Evolutionary conservation across 2,113 vertebrate genomes (phyloP).

Genomic region (Pteruthius melanotis): DNA sequence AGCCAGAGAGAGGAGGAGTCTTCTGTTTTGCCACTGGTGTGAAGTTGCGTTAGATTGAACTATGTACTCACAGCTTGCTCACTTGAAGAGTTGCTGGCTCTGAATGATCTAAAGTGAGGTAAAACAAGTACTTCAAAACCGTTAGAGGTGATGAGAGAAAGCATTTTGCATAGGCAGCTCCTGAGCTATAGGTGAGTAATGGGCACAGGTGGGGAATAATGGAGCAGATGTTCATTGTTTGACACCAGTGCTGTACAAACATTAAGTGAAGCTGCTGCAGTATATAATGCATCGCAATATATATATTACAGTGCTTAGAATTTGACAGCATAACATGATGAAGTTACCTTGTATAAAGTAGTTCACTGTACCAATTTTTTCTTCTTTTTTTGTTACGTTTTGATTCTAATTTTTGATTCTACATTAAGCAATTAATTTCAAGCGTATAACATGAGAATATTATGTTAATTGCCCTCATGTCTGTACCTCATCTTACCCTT

Average conservation of each 20-base stretch:
- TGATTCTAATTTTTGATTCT: not conserved
- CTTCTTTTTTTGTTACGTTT: not conserved
- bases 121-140: not conserved
- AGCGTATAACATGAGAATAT: not conserved
- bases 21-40: not conserved
- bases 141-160: not conserved
- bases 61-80: not conserved
- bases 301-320: not conserved
- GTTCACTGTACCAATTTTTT: not conserved
- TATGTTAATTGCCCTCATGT: not conserved
- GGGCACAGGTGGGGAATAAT: not conserved
- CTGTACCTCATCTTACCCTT: not conserved
- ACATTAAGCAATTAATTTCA: not conserved
- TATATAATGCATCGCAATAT: not conserved
- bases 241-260: rapidly evolving
- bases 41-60: not conserved
- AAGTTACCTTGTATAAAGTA: not conserved
- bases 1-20: not conserved
- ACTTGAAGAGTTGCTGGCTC: not conserved
- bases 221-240: not conserved
- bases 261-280: not conserved
- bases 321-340: not conserved
- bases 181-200: not conserved
- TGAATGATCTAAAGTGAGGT: not conserved
- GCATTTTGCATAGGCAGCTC: not conserved